Conservation (phyloP, 2,113 vertebrate species). For the Acrocephalus arundinaceus region DNA sequence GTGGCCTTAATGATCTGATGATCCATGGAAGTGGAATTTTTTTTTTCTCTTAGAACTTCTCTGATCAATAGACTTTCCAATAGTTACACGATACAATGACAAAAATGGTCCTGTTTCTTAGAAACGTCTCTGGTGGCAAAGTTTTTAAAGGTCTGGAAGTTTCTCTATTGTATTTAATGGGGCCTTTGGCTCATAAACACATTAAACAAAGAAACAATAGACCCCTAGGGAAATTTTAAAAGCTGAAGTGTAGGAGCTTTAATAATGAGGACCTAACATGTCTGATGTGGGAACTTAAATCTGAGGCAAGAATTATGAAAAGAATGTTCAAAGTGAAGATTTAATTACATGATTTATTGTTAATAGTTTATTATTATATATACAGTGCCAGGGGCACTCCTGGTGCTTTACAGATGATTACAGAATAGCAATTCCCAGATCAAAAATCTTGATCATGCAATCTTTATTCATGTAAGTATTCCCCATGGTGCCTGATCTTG, state of each 20-base stretch:
- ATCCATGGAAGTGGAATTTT: neutral
- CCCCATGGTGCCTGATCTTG: constrained; percentile 30
- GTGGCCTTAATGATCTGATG: neutral
- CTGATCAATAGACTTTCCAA: constrained; percentile 32
- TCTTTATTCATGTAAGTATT: constrained; percentile 56
- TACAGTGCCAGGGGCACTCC: constrained; percentile 49
- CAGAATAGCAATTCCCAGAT: constrained; percentile 57
- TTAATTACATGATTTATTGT: constrained; percentile 66
- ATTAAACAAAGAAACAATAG: constrained; percentile 67
- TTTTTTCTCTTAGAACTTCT: neutral
- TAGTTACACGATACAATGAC: constrained; percentile 13
- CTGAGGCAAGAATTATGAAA: constrained; percentile 39
- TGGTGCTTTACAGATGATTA: constrained; percentile 55
- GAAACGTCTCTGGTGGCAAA: constrained; percentile 31
- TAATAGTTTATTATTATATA: constrained; percentile 57
- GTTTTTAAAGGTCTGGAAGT: constrained; percentile 59
- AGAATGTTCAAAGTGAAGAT: constrained; percentile 40
- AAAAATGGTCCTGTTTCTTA: constrained; percentile 41
- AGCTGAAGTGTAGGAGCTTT: constrained; percentile 57
- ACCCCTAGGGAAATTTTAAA: constrained; percentile 48
- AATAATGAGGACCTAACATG: constrained; percentile 44
- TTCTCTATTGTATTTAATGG: constrained; percentile 50
- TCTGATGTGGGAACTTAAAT: constrained; percentile 60
- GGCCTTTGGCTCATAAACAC: constrained; percentile 51
- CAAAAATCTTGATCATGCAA: constrained; percentile 50